These are phyloP conservation scores for Argyra leucocephala DNA, from an alignment of 2,888 invertebrate genomes.

Conservation along the genomic window DNA sequence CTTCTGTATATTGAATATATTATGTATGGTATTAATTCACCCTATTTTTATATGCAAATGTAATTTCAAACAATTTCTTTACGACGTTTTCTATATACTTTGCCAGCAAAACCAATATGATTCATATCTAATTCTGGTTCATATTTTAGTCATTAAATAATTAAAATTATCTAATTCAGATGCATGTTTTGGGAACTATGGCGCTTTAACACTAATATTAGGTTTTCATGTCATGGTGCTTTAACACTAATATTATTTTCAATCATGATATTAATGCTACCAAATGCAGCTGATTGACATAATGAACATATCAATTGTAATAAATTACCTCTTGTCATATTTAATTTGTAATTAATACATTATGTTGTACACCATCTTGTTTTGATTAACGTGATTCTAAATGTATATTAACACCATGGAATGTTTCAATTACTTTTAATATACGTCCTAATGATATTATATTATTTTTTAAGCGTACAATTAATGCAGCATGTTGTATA, in stretches of 20 bases:
- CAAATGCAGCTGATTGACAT: too few species aligned
- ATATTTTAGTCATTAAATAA: slow-evolving; percentile 95
- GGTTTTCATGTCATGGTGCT: slow-evolving; percentile 76
- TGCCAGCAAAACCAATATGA: too few species aligned
- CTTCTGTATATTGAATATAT: slow-evolving; percentile 78
- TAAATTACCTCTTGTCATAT: too few species aligned
- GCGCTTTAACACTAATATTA: slow-evolving; percentile 72
- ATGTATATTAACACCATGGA: slow-evolving; percentile 71
- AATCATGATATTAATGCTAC: too few species aligned
- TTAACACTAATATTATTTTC: too few species aligned
- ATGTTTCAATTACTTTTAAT: slow-evolving; percentile 81
- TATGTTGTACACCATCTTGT: slow-evolving; percentile 63
- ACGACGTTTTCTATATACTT: too few species aligned
- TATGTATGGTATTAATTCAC: slow-evolving; percentile 78
- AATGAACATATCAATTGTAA: too few species aligned
- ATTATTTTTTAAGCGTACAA: slow-evolving; percentile 79
- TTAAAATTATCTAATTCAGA: too few species aligned
- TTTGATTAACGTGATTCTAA: slow-evolving; percentile 84
- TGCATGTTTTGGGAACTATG: too few species aligned
- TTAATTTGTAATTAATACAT: slow-evolving; percentile 77
- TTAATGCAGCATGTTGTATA: slow-evolving; percentile 65
- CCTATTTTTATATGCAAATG: slow-evolving; percentile 91
- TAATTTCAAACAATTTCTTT: too few species aligned
- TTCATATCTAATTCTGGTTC: too few species aligned
- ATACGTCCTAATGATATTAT: slow-evolving; percentile 80